phyloP scores from a whole-genome alignment of 2,113 vertebrate species.

The Cryptoleucopteryx plumbea region DNA sequence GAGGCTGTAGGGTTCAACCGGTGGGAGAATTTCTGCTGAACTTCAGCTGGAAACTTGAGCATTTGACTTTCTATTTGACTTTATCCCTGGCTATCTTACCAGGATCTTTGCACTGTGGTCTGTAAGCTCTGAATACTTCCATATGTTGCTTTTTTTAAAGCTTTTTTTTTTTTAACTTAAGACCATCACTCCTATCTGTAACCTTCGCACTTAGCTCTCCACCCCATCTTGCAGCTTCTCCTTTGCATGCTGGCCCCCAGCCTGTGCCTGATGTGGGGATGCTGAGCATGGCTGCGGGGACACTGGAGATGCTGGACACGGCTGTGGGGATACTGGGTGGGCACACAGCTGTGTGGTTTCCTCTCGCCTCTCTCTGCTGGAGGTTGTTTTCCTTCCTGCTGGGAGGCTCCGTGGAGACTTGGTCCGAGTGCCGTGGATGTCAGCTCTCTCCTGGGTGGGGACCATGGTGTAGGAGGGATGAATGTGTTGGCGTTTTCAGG shows the following conservation, averaged over 20 bases:
- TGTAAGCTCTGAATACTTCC: neutral
- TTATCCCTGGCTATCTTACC: neutral
- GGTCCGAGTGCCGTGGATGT: fast-evolving
- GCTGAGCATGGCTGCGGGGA: neutral
- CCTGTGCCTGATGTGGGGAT: neutral
- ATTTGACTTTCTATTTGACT: neutral
- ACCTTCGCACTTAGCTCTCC: fast-evolving
- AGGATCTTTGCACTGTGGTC: neutral
- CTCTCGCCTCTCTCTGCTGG: fast-evolving
- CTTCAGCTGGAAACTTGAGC: neutral
- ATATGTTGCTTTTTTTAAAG: fast-evolving
- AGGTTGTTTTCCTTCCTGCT: neutral
- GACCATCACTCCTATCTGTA: fast-evolving
- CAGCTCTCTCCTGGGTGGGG: fast-evolving
- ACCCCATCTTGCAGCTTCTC: neutral
- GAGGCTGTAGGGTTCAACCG: neutral
- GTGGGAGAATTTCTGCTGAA: neutral
- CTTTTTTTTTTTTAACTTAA: neutral
- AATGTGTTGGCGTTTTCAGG: fast-evolving
- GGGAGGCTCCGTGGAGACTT: fast-evolving
- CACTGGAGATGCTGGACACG: neutral
- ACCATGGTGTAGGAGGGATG: fast-evolving
- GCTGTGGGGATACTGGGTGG: fast-evolving
- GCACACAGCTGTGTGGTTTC: fast-evolving
- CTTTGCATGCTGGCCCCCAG: neutral